Evolutionary conservation across 2,888 invertebrate species (phyloP).

Genomic region (Phragmatobia fuliginosa): DNA sequence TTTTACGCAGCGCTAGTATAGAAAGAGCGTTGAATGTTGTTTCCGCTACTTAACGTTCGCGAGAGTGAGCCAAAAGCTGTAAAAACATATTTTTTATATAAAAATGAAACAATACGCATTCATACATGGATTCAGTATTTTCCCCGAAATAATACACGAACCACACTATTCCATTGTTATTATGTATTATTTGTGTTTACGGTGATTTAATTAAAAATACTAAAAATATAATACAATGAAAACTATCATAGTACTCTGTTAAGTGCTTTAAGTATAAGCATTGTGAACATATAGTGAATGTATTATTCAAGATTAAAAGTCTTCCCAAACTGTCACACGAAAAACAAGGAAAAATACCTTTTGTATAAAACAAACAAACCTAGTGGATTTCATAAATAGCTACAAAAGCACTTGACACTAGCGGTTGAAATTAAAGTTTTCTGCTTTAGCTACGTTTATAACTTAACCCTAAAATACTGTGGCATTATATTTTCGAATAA

Average conservation of each 20-base stretch:
- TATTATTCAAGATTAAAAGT: too few relatives aligned
- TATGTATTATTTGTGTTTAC: background rate
- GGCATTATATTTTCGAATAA: background rate
- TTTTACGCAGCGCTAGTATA: constrained; percentile 3
- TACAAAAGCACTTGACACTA: background rate
- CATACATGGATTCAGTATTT: background rate
- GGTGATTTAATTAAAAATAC: background rate
- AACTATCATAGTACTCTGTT: background rate
- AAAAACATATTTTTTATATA: background rate
- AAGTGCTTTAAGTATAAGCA: background rate
- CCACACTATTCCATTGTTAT: background rate
- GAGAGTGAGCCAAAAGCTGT: background rate
- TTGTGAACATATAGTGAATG: background rate
- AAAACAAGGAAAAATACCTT: background rate
- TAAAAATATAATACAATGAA: background rate
- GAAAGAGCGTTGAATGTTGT: constrained; percentile 3
- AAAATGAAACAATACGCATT: background rate
- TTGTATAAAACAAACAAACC: background rate
- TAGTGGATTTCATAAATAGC: background rate
- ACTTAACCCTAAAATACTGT: background rate
- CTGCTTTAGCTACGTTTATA: background rate
- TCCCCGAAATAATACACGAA: background rate
- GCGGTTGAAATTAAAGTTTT: background rate
- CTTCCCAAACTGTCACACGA: background rate
- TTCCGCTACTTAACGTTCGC: constrained; percentile 3